Conservation (phyloP, 2,888 invertebrate genomes). For the Leptodirus hochenwartii region DNA sequence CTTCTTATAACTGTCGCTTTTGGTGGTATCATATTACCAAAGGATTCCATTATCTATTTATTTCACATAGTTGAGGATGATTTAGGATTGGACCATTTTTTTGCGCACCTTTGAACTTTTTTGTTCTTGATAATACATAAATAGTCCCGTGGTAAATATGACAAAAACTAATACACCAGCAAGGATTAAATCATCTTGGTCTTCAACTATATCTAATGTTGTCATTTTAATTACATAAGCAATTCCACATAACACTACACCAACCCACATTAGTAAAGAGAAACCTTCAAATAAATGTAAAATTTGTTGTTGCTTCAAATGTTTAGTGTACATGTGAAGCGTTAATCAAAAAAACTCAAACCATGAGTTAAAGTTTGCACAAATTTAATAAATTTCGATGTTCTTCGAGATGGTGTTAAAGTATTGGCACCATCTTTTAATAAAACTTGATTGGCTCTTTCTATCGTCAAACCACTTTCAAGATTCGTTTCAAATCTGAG, state of each 20-base stretch:
- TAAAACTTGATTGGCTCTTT: slow-evolving; percentile 33
- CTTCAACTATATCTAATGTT: slow-evolving; percentile 19
- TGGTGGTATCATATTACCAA: slow-evolving; percentile 62
- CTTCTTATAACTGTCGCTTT: slow-evolving; percentile 52
- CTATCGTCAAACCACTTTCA: slow-evolving; percentile 37
- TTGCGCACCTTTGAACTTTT: slow-evolving; percentile 10
- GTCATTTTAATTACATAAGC: slow-evolving; percentile 36
- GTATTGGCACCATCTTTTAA: slow-evolving; percentile 42
- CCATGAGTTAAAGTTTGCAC: slow-evolving; percentile 22
- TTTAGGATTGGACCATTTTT: background rate
- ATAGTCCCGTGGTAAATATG: slow-evolving; percentile 39
- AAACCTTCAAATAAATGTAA: slow-evolving; percentile 46
- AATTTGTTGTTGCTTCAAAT: slow-evolving; percentile 10
- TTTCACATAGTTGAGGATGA: background rate
- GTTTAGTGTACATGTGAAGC: slow-evolving; percentile 24
- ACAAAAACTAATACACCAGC: slow-evolving; percentile 35
- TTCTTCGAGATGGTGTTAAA: slow-evolving; percentile 38
- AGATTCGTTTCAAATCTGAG: slow-evolving; percentile 23
- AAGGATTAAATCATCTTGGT: slow-evolving; percentile 17
- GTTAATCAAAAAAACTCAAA: background rate
- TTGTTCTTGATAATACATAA: slow-evolving; percentile 35
- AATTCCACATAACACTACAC: slow-evolving; percentile 40
- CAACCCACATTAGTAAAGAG: slow-evolving; percentile 49
- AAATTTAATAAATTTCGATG: slow-evolving; percentile 45
- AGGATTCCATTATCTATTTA: slow-evolving; percentile 55